A percentile compares a stretch with the other conserved stretches of the same genome.
Conservation (phyloP, 1,140 invertebrate species). For the Saccostrea glomerata region DNA sequence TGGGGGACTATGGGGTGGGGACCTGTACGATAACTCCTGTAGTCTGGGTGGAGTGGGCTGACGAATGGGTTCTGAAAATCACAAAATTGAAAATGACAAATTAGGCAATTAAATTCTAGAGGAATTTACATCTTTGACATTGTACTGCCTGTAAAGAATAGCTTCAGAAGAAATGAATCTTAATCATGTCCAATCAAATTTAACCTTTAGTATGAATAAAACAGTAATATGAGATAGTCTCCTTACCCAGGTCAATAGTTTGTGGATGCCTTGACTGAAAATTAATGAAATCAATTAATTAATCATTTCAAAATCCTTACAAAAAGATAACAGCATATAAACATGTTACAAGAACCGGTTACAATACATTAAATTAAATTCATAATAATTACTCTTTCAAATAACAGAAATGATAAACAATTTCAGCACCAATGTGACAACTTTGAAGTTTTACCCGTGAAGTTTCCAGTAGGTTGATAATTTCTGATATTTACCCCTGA, state of each 20-base stretch:
- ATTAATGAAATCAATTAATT: conserved; percentile 32
- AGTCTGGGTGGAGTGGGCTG: conserved; percentile 62
- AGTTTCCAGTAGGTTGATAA: not conserved
- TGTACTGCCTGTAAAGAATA: not conserved
- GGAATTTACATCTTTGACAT: not conserved
- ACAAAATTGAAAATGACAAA: not conserved
- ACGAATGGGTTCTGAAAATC: conserved; percentile 57
- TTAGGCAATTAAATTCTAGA: not conserved
- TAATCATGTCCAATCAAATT: too few species aligned
- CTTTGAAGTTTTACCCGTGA: not conserved
- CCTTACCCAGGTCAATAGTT: conserved; percentile 67
- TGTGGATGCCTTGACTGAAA: conserved; percentile 70
- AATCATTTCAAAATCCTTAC: too few species aligned
- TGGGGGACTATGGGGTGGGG: conserved; percentile 61
- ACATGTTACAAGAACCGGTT: too few species aligned
- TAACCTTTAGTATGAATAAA: too few species aligned
- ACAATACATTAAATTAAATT: too few species aligned
- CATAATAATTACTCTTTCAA: too few species aligned
- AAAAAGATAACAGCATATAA: too few species aligned
- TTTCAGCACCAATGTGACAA: too few species aligned
- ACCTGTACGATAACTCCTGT: conserved; percentile 52
- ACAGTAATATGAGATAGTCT: too few species aligned
- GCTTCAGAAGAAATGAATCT: too few species aligned
- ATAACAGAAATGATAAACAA: too few species aligned
- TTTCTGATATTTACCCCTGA: conserved; percentile 49